Conservation (phyloP, 2,888 invertebrate genomes). For the Syrista parreyssii region DNA sequence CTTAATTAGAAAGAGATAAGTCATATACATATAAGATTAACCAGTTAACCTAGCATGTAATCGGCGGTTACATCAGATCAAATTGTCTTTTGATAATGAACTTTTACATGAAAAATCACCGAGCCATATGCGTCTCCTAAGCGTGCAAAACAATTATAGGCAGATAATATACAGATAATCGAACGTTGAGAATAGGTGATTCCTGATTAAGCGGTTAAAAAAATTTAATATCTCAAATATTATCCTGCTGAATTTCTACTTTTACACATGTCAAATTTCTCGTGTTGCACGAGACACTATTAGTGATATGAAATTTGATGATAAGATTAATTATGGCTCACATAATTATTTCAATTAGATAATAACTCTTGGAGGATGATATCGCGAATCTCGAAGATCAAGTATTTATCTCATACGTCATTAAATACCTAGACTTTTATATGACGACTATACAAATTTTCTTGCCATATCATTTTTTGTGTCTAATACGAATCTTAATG, state of each 20-base stretch:
- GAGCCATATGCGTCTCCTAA: no score
- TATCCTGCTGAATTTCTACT: not conserved
- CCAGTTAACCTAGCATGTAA: no score
- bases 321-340: not conserved
- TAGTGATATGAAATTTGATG: not conserved
- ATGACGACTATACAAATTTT: not conserved
- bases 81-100: no score
- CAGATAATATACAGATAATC: no score
- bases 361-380: not conserved
- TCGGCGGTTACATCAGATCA: no score
- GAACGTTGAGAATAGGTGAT: no score
- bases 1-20: not conserved
- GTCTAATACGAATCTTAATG: not conserved
- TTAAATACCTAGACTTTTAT: not conserved
- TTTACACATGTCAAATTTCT: not conserved
- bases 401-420: not conserved
- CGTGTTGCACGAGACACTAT: no score
- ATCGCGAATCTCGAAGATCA: not conserved
- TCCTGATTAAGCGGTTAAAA: not conserved
- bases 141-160: no score
- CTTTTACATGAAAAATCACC: no score
- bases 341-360: not conserved
- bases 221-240: not conserved
- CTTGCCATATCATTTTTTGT: not conserved
- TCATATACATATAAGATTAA: not conserved